These are phyloP conservation scores for Spisula subtruncata DNA, from an alignment of 2,888 invertebrate species.

Conservation along the genomic window DNA sequence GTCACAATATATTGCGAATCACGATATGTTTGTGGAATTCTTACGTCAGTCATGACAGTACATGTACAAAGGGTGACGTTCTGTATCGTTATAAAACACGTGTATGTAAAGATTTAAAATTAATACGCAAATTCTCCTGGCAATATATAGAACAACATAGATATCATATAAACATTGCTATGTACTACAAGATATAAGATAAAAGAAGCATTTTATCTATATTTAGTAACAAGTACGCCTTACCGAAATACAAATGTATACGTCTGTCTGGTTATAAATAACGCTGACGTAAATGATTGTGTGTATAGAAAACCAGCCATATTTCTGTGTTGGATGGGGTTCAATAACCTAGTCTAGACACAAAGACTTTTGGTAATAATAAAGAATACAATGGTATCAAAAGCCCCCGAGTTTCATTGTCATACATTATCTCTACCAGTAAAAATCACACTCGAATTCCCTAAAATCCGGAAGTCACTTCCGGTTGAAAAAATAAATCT, in stretches of 20 bases:
- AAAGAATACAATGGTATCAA: background rate
- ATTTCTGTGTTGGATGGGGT: background rate
- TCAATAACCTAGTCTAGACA: background rate
- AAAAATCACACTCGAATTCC: background rate
- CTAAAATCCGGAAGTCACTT: background rate
- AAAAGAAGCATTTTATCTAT: background rate
- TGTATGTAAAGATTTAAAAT: background rate
- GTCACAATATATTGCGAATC: too few relatives aligned
- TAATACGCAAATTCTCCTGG: background rate
- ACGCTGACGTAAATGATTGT: background rate
- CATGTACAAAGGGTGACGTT: too few relatives aligned
- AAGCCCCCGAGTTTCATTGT: background rate
- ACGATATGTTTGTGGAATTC: too few relatives aligned
- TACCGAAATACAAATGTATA: background rate
- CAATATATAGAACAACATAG: background rate
- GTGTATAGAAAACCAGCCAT: background rate
- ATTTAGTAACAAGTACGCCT: background rate
- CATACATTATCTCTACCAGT: background rate
- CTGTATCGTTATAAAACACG: background rate
- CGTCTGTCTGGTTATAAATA: background rate
- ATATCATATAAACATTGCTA: background rate
- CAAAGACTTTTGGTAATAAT: background rate
- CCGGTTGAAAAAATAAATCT: slow-evolving; percentile 9
- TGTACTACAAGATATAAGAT: background rate
- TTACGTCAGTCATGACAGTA: too few relatives aligned